A percentile compares a stretch with the other conserved stretches of the same genome.
Evolutionary conservation across 2,113 vertebrate genomes (phyloP).

Genomic region (Ia io): DNA sequence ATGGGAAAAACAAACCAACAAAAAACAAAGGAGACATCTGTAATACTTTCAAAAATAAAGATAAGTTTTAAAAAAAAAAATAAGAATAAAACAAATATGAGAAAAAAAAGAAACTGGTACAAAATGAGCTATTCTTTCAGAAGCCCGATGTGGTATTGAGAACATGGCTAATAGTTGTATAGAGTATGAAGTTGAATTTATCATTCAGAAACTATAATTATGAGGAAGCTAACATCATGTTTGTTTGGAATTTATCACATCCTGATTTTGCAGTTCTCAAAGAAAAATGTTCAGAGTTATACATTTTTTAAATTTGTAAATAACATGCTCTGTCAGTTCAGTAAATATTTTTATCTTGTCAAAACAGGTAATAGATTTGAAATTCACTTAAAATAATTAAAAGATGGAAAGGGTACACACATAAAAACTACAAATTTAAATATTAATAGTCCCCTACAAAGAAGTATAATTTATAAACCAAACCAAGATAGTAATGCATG

Average conservation of each 20-base stretch:
- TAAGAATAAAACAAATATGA: too few relatives aligned
- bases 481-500: not conserved
- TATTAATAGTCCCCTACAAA: not conserved
- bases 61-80: too few relatives aligned
- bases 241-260: not conserved
- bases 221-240: not conserved
- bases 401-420: not conserved
- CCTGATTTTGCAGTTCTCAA: not conserved
- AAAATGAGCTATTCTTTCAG: not conserved
- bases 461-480: not conserved
- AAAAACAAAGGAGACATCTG: too few relatives aligned
- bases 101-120: not conserved
- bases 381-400: not conserved
- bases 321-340: not conserved
- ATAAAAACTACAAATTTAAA: not conserved
- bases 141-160: not conserved
- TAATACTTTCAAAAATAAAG: too few relatives aligned
- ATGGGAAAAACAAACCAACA: too few relatives aligned
- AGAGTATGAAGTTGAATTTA: not conserved
- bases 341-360: not conserved
- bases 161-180: slow-evolving; percentile 24
- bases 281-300: not conserved
- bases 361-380: not conserved
- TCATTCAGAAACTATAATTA: not conserved
- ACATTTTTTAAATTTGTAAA: not conserved